These are phyloP conservation scores for Automeris io DNA, from an alignment of 2,888 invertebrate species.

Conservation along the genomic window DNA sequence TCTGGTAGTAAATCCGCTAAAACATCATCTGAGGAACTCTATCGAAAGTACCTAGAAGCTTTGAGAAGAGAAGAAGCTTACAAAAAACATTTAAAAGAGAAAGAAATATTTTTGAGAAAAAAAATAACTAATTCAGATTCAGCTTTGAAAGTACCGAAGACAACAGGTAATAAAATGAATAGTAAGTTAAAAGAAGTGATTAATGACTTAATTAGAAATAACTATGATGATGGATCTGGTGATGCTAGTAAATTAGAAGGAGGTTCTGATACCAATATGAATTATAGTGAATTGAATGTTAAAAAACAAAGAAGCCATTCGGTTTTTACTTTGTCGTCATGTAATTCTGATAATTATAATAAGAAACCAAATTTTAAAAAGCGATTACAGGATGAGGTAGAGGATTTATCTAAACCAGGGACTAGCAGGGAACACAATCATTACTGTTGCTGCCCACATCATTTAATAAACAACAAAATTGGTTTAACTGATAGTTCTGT, in stretches of 20 bases:
- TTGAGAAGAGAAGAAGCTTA: constrained; percentile 54
- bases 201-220: constrained; percentile 63
- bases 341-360: constrained; percentile 38
- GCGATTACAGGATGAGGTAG: constrained; percentile 33
- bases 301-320: constrained; percentile 58
- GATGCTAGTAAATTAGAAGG: constrained; percentile 66
- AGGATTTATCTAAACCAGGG: constrained; percentile 30
- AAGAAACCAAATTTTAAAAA: constrained; percentile 41
- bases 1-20: constrained; percentile 42
- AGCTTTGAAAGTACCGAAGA: constrained; percentile 31
- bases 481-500: constrained; percentile 49
- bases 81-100: constrained; percentile 56
- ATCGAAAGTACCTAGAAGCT: constrained; percentile 59
- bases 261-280: constrained; percentile 34
- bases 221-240: constrained; percentile 64
- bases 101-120: constrained; percentile 59
- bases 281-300: constrained; percentile 27
- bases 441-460: constrained; percentile 47
- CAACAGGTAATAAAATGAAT: constrained; percentile 31
- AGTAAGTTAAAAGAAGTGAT: constrained; percentile 52
- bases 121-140: constrained; percentile 52
- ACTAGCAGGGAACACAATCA: constrained; percentile 32
- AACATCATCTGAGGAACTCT: constrained; percentile 62
- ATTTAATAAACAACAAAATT: constrained; percentile 30
- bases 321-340: constrained; percentile 64